These are phyloP conservation scores for Hyperopisus bebe DNA, from an alignment of 2,113 vertebrate species.

Conservation along the genomic window DNA sequence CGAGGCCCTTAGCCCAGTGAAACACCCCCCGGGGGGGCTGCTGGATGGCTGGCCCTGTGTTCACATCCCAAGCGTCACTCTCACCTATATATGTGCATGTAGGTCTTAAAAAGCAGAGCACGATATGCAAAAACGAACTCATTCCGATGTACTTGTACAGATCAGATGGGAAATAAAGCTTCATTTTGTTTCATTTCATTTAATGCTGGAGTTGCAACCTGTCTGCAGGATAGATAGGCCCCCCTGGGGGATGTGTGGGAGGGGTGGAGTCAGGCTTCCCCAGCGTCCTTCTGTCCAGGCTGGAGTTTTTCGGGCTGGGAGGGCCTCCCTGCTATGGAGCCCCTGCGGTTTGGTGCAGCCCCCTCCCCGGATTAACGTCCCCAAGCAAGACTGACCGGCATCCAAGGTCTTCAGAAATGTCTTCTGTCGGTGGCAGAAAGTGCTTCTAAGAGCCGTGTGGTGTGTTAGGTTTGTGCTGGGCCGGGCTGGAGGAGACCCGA, in stretches of 20 bases:
- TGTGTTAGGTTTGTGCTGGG: background rate
- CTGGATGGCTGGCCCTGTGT: background rate
- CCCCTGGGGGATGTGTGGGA: background rate
- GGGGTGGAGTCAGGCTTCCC: background rate
- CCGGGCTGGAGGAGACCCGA: background rate
- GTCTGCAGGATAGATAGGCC: background rate
- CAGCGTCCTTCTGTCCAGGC: background rate
- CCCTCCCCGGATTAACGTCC: background rate
- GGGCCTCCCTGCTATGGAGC: background rate
- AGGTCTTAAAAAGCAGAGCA: background rate
- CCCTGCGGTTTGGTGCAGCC: background rate
- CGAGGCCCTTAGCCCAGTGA: background rate
- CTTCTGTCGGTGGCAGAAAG: background rate
- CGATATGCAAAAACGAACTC: background rate
- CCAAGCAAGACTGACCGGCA: background rate
- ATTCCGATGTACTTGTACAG: background rate
- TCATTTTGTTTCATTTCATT: background rate
- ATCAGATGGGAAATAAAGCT: background rate
- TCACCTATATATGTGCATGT: background rate
- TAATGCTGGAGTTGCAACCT: background rate
- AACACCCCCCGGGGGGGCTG: background rate
- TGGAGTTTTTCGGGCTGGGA: background rate
- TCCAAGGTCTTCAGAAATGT: background rate
- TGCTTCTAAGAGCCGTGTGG: background rate
- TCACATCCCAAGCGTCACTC: background rate